Evolutionary conservation across 2,113 vertebrate species (phyloP), one percentile per base, ranked within the genome.

Genomic region (Dasyprocta punctata): DNA sequence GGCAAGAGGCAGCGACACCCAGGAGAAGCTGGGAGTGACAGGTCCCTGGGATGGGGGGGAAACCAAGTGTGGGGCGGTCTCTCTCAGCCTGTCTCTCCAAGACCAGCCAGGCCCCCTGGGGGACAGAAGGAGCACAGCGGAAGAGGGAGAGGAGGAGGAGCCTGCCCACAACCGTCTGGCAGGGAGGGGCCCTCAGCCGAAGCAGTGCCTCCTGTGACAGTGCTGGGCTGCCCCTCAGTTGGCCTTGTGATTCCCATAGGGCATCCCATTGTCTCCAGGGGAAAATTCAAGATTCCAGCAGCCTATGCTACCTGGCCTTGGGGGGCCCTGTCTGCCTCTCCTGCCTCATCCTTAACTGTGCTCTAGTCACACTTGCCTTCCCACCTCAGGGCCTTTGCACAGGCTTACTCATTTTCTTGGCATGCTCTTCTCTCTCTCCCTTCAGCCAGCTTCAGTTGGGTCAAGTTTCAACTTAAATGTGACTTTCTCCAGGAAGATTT

Each of bases 1-100:
- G 92, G 89, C 92, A 75, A 93, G 92, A 97, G 63, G 69, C 87
- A n/a, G 78, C 71, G 82, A 95, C 93, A 95, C 95, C 97, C 96
- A 86, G 65, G 85, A 95, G 92, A 96, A 94, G 60, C 86, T 90
- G 80, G 81, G 95, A 97, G 92, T 85, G 94, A 20, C 6, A 0
- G 85, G 67, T 75, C 69, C 82, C 92, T 90, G 90, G 87, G 95
- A 82, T 96, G 92, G 49, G 41, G 86, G 80, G 77, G 83, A 94
- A 94, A 84, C 71, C 67, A 80, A 58, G 61, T 19, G 41, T 75
- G 38, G 36, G 84, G n/a, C 61, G 78, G 9, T 36, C 69, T 69
- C 87, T 41, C 44, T 20, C 17, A 24, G 69, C 73, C 77, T 54
- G 69, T 73, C 82, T 94, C 82, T 92, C 95, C 93, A 94, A 95